Evolutionary conservation across 2,113 vertebrate genomes (phyloP), one percentile per base, ranked within the genome.

Genomic region (Ranitomeya variabilis): DNA sequence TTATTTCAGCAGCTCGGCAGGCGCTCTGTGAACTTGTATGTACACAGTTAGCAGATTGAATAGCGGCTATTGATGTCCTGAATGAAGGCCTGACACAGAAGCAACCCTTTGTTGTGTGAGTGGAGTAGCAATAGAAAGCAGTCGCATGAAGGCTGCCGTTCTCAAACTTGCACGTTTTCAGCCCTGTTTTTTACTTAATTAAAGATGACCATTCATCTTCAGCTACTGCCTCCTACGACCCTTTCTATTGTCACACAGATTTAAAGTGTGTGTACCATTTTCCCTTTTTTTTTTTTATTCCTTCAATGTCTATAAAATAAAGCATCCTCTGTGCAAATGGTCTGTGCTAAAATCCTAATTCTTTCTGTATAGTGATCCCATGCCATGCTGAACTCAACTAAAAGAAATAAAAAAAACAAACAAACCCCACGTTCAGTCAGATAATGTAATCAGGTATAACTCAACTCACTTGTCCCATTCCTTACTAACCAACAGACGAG

Each of bases 21-120:
- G 85, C 57, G 37, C 85, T 80, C 62, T 80, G 76, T 80, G 86
- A 87, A 71, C 85, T 87, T 81, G 86, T 69, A 87, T 64, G 81
- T 23, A 80, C 45, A 80, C 77, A 80, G 74, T 86, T 79, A 86
- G 66, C 74, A 71, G 77, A 87, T 87, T 80, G 86, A 80, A 87
- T 80, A 69, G 77, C 79, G 45, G 77, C 23, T 71, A 80, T 87
- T 87, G 77, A 86, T 86, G 85, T 86, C 21, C 85, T 26, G 85
- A 69, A 57, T 80, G 45, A 57, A 80, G 76, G 23, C 60, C 86
- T 87, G 86, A 67, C 62, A 59, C 45, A 59, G 62, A 54, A 14
- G 62, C 52, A 69, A 18, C 12, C 54, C 86, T 87, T 80, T 87
- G 86, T 80, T 87, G 31, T 80, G 78, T 71, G 86, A 80, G 64